These are phyloP conservation scores for Micronycteris hirsuta DNA, from an alignment of 2,113 vertebrate species.

Conservation along the genomic window DNA sequence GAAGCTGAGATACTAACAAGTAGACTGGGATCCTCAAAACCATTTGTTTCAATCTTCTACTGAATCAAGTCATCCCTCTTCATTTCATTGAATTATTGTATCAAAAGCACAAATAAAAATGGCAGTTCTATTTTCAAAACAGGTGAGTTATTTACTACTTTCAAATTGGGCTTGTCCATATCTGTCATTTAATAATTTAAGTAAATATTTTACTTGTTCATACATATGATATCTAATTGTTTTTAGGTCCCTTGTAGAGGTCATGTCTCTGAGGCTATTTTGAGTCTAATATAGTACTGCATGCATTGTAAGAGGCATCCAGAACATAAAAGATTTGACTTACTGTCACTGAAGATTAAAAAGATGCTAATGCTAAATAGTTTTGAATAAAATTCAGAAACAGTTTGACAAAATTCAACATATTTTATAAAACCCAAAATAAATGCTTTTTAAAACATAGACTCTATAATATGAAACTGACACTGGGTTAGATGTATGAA, in stretches of 20 bases:
- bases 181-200: not conserved
- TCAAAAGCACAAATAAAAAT: not conserved
- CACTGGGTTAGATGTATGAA: not conserved
- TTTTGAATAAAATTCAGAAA: not conserved
- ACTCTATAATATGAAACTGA: not conserved
- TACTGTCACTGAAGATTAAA: not conserved
- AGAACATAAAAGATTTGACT: not conserved
- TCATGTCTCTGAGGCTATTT: not conserved
- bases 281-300: not conserved
- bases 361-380: not conserved
- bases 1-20: not conserved
- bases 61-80: not conserved
- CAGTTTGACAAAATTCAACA: not conserved
- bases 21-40: not conserved
- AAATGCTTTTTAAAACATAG: not conserved
- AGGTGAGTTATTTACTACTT: not conserved
- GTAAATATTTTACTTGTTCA: not conserved
- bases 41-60: not conserved
- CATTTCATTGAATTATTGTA: not conserved
- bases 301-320: not conserved
- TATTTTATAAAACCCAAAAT: not conserved
- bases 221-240: not conserved
- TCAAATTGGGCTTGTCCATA: not conserved
- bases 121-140: not conserved
- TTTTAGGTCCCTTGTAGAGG: not conserved